phyloP scores from a whole-genome alignment of 2,113 vertebrate genomes.

The Perca flavescens region DNA sequence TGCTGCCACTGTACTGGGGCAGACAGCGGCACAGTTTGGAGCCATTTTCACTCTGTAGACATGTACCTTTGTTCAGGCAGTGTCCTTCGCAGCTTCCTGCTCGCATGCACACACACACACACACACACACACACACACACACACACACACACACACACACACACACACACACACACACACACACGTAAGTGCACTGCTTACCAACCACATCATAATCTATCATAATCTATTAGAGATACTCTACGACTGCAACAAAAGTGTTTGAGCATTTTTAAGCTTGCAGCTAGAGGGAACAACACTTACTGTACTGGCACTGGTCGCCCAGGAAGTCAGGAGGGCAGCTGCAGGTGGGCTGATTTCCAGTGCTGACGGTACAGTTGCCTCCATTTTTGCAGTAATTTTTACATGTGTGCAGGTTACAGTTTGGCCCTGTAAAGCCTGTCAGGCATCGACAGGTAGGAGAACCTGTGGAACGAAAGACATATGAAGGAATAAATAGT shows the following conservation, averaged over 20 bases:
- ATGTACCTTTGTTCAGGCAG: slow-evolving; percentile 89
- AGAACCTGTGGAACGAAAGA: slow-evolving; percentile 84
- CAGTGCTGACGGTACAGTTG: slow-evolving; percentile 91
- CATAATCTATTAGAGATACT: neutral
- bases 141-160: neutral
- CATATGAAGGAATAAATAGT: neutral
- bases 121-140: neutral
- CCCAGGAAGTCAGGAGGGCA: slow-evolving; percentile 89
- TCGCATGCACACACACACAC: slow-evolving; percentile 44
- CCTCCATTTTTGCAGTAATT: slow-evolving; percentile 92
- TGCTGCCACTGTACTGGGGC: slow-evolving; percentile 85
- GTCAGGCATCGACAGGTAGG: slow-evolving; percentile 95
- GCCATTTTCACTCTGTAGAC: slow-evolving; percentile 86
- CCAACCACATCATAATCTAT: neutral
- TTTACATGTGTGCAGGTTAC: slow-evolving; percentile 90
- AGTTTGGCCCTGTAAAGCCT: slow-evolving; percentile 93
- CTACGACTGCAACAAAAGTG: neutral
- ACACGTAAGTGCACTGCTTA: neutral
- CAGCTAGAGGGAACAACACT: slow-evolving; percentile 73
- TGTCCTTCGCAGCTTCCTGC: slow-evolving; percentile 90
- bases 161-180: slow-evolving; percentile 15
- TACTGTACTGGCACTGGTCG: slow-evolving; percentile 95
- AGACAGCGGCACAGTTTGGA: slow-evolving; percentile 89
- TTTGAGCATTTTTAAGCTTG: neutral
- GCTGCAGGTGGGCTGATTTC: slow-evolving; percentile 94